Evolutionary conservation across 2,113 vertebrate genomes (phyloP), one percentile per base, ranked within the genome.

Genomic region (Ranitomeya imitator): DNA sequence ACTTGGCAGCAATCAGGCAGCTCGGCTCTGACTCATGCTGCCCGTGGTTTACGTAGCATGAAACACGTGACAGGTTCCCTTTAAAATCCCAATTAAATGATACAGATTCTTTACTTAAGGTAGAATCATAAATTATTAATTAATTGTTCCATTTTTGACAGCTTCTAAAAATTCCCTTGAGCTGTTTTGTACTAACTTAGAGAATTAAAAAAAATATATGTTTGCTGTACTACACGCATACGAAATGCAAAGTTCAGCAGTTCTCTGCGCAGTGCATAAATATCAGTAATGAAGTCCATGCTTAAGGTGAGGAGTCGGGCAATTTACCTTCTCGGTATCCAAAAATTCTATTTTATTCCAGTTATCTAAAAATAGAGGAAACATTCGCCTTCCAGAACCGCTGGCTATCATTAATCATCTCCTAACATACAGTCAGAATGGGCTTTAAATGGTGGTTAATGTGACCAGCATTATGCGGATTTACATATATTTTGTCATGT

Each of bases 351-450:
- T 23, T 79, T 59, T 59, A 19, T 63, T 78, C 23, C 52, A 55
- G 61, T 45, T 12, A 45, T 45, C 82, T 89, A 89, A 89, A 79
- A 79, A 85, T 89, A 69, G 82, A 57, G 52, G 10, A 21, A 71
- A 73, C 59, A 76, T 78, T 69, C 79, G 65, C 18, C 82, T 67
- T 51, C 73, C 60, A 45, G 73, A n/a, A 55, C 23, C 59, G 9
- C 45, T 59, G 60, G n/a, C 71, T 23, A 55, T 84, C n/a, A 67
- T 84, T 78, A 65, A 26, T 83, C 21, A 31, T 76, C 55, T 83
- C 11, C 10, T 60, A n/a, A 26, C 12, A 60, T 69, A 69, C 11
- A 69, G 13, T 26, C 37, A 45, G 37, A 45, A 45, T 45, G 37
- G 37, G 37, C 37, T 45, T 2, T 45, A 45, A 45, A 45, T 45